Evolutionary conservation across 2,113 vertebrate genomes (phyloP).

Genomic region (Baryphthengus martii): DNA sequence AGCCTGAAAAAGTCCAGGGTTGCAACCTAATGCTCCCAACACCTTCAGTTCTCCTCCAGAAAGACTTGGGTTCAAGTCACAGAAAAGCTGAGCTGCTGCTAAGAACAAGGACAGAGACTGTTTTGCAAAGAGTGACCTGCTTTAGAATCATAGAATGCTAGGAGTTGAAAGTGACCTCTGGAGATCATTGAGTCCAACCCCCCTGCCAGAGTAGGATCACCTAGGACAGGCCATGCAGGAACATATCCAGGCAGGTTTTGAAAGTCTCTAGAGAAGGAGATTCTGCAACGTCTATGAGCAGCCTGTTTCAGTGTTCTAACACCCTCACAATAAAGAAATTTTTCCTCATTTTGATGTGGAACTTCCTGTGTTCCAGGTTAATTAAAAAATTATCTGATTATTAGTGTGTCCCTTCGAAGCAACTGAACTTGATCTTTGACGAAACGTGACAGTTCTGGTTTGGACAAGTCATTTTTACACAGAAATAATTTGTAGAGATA

Average conservation of each 20-base stretch:
- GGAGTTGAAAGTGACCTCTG: no score
- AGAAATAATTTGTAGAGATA: not conserved
- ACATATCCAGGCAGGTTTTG: no score
- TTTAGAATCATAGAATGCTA: no score
- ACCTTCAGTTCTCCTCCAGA: not conserved
- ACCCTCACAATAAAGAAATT: no score
- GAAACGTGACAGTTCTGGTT: not conserved
- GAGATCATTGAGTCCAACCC: no score
- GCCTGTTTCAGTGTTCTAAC: no score
- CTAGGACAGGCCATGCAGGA: no score
- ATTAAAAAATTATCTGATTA: not conserved
- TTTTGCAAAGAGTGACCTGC: not conserved
- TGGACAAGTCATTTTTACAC: not conserved
- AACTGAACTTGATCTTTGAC: not conserved
- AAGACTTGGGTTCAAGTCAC: not conserved
- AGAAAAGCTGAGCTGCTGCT: not conserved
- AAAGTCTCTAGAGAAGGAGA: no score
- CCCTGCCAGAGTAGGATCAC: no score
- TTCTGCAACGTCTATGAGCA: no score
- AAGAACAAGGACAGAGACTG: not conserved
- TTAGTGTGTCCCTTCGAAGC: not conserved
- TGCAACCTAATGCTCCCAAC: not conserved
- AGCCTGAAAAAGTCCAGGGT: not conserved
- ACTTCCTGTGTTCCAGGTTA: no score
- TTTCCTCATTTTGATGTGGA: no score